These are phyloP conservation scores for Ophonus ardosiacus DNA, from an alignment of 2,888 invertebrate species.

Conservation along the genomic window DNA sequence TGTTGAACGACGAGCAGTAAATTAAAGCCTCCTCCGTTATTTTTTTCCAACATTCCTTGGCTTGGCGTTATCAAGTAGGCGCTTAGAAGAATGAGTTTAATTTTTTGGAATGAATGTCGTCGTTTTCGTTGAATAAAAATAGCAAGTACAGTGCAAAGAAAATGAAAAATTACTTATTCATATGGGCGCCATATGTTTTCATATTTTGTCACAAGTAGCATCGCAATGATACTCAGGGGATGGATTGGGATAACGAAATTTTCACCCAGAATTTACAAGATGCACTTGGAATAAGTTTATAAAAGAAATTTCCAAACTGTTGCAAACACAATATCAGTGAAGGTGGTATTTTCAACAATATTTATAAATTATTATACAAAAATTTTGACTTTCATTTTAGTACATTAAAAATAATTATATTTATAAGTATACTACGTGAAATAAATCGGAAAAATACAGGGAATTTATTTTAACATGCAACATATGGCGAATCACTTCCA, in stretches of 20 bases:
- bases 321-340: too few relatives aligned
- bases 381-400: too few relatives aligned
- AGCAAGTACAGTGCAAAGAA: background rate
- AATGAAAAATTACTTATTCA: conserved; percentile 34
- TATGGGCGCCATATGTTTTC: conserved; percentile 20
- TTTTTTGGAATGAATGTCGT: conserved; percentile 17
- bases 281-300: background rate
- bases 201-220: conserved; percentile 18
- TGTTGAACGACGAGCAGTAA: background rate
- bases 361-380: too few relatives aligned
- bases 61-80: background rate
- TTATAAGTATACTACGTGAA: too few relatives aligned
- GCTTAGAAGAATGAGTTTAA: conserved; percentile 18
- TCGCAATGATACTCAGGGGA: background rate
- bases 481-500: too few relatives aligned
- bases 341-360: too few relatives aligned
- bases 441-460: too few relatives aligned
- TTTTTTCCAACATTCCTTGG: background rate
- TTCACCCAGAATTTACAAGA: background rate
- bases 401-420: too few relatives aligned
- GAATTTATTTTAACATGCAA: too few relatives aligned
- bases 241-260: conserved; percentile 4
- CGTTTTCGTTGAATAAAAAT: conserved; percentile 20
- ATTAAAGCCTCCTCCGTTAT: background rate
- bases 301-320: background rate